Evolutionary conservation across 2,888 invertebrate genomes (phyloP).

Genomic region (Ophraella communa): DNA sequence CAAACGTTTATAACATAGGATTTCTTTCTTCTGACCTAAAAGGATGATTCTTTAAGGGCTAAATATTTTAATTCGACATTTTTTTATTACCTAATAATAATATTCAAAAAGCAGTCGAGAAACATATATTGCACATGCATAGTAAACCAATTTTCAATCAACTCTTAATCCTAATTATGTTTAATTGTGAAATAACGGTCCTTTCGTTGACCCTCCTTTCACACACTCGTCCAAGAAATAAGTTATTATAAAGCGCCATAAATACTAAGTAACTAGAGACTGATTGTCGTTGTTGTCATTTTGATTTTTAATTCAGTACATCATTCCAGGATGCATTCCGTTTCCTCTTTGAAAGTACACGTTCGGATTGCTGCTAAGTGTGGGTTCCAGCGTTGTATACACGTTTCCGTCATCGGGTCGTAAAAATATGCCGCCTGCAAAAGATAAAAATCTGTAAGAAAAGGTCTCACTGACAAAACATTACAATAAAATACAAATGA

Average conservation of each 20-base stretch:
- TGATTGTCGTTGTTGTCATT: constrained; percentile 15
- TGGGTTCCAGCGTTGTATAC: constrained; percentile 84
- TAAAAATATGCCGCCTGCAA: constrained; percentile 74
- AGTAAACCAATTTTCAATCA: too few relatives aligned
- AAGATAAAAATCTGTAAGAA: constrained; percentile 11
- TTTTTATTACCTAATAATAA: background rate
- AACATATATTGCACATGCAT: background rate
- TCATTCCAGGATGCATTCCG: constrained; percentile 86
- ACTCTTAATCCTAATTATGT: too few relatives aligned
- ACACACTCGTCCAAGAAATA: constrained; percentile 9
- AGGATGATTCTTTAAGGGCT: too few relatives aligned
- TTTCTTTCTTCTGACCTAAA: too few relatives aligned
- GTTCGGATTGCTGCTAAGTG: constrained; percentile 88
- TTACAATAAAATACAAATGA: background rate
- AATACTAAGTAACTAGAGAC: constrained; percentile 19
- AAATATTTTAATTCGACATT: too few relatives aligned
- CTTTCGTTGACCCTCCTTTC: constrained; percentile 11
- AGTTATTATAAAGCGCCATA: constrained; percentile 8
- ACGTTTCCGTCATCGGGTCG: constrained; percentile 83
- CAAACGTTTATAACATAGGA: too few relatives aligned
- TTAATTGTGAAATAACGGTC: constrained; percentile 7
- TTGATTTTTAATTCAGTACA: constrained; percentile 69
- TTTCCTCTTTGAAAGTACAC: constrained; percentile 87
- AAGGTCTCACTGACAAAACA: background rate
- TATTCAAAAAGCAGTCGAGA: background rate